A percentile compares a stretch with the other conserved stretches of the same genome.
These are phyloP conservation scores for Elephas maximus DNA, from an alignment of 2,113 vertebrate genomes.

Conservation along the genomic window DNA sequence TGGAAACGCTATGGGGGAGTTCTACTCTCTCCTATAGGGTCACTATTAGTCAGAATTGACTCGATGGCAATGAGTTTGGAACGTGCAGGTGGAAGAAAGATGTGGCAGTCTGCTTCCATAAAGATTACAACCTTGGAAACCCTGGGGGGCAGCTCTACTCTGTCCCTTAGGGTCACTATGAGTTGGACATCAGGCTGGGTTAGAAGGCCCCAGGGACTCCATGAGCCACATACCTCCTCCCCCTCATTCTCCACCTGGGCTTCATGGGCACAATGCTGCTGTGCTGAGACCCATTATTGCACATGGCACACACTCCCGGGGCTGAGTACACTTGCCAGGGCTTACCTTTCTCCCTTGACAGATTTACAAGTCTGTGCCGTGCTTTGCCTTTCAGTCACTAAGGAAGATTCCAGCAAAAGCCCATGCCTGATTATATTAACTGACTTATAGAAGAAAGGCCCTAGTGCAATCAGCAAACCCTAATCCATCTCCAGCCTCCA, in stretches of 20 bases:
- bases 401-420: conserved; percentile 23
- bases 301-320: rapidly evolving
- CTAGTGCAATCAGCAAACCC: neutral
- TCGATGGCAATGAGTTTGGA: too few species aligned
- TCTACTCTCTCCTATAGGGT: too few species aligned
- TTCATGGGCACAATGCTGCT: neutral
- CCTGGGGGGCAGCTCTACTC: too few species aligned
- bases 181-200: neutral
- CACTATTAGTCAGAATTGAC: too few species aligned
- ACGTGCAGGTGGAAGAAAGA: too few species aligned
- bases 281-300: neutral
- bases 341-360: neutral
- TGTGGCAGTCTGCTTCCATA: too few species aligned
- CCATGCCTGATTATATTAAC: neutral
- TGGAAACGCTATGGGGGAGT: too few species aligned
- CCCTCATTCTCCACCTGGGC: neutral
- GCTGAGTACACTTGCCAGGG: neutral
- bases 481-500: conserved; percentile 22
- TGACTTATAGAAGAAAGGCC: conserved; percentile 25
- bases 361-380: conserved; percentile 12
- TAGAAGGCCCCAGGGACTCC: neutral
- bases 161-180: too few species aligned
- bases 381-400: neutral
- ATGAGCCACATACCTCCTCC: rapidly evolving
- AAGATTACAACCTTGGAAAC: too few species aligned